These are phyloP conservation scores for Diabrotica balteata DNA, from an alignment of 2,888 invertebrate genomes.

Conservation along the genomic window DNA sequence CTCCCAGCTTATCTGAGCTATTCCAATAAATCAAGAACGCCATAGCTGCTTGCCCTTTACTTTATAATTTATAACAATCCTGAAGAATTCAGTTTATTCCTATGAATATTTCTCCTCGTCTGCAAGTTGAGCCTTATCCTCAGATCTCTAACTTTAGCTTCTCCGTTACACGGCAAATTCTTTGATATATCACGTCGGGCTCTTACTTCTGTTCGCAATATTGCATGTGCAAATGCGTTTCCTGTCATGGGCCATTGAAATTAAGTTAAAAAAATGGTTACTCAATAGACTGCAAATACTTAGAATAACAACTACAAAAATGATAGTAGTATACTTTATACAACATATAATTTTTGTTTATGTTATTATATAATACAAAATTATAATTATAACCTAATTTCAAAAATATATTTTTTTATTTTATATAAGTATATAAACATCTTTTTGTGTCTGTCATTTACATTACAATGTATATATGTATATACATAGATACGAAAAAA, in stretches of 20 bases:
- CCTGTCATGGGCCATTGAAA: conserved; percentile 26
- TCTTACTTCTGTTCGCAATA: conserved; percentile 43
- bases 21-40: conserved; percentile 47
- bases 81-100: conserved; percentile 52
- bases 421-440: too few relatives aligned
- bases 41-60: conserved; percentile 47
- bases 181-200: conserved; percentile 41
- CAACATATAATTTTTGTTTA: too few relatives aligned
- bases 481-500: too few relatives aligned
- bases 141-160: conserved; percentile 25
- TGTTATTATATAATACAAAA: conserved; percentile 5
- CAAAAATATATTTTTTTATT: too few relatives aligned
- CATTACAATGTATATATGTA: too few relatives aligned
- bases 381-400: neutral
- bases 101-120: conserved; percentile 47
- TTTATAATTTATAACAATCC: conserved; percentile 53
- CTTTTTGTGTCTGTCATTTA: too few relatives aligned
- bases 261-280: conserved; percentile 15
- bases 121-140: conserved; percentile 37
- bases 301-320: too few relatives aligned
- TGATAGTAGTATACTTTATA: too few relatives aligned
- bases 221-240: conserved; percentile 38
- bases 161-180: conserved; percentile 39
- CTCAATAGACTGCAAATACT: too few relatives aligned
- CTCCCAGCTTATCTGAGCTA: conserved; percentile 42